Conservation (phyloP, 2,113 vertebrate genomes). For the Numida meleagris region DNA sequence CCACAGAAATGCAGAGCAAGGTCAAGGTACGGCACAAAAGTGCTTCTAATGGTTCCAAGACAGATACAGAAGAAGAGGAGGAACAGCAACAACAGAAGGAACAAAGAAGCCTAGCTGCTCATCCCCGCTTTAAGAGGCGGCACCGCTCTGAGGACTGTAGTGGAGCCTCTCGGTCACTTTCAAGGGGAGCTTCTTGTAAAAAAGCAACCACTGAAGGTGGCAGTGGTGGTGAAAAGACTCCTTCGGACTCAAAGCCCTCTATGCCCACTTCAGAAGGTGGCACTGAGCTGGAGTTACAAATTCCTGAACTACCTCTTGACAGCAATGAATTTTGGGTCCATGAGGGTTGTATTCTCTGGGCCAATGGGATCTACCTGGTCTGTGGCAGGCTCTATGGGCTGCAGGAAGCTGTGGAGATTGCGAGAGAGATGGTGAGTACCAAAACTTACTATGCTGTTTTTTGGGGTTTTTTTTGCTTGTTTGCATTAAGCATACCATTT, state of each 20-base stretch:
- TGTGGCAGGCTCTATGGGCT: conserved; percentile 96
- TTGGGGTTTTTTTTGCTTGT: background rate
- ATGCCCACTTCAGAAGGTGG: conserved; percentile 86
- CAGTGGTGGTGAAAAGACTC: conserved; percentile 77
- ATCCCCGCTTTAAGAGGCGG: conserved; percentile 94
- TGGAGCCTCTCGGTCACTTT: conserved; percentile 88
- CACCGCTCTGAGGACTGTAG: conserved; percentile 94
- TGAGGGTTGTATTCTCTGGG: conserved; percentile 97
- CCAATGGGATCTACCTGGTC: conserved; percentile 97
- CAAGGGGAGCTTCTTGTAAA: conserved; percentile 88
- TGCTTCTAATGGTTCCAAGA: conserved; percentile 80
- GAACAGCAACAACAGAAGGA: conserved; percentile 82
- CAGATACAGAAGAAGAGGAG: conserved; percentile 81
- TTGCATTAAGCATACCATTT: background rate
- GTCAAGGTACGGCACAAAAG: conserved; percentile 86
- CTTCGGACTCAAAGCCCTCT: conserved; percentile 78
- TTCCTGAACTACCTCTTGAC: conserved; percentile 98
- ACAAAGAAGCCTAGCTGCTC: conserved; percentile 90
- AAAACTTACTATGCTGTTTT: background rate
- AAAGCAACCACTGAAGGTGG: conserved; percentile 83
- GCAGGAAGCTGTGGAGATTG: conserved; percentile 97
- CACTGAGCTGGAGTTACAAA: conserved; percentile 91
- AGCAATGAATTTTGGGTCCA: conserved; percentile 99
- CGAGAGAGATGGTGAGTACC: conserved; percentile 94
- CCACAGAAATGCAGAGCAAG: conserved; percentile 79